Base-by-base conservation (phyloP, 2,797 vertebrate species). In the Pitangus sulphuratus region DNA sequence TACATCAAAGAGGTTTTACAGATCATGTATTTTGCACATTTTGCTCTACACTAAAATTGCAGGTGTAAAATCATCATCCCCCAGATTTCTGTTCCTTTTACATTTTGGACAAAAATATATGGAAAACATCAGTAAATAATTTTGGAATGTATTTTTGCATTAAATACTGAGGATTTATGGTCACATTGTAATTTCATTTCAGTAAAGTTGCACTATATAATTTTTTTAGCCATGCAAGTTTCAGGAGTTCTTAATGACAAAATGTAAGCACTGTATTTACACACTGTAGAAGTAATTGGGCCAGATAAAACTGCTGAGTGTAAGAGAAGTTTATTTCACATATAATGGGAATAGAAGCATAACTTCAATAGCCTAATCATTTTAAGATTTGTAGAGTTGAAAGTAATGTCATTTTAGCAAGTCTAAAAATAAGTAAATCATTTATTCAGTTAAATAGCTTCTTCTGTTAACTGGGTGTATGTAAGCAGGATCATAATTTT, bases 151-250 rank as follows among this genome's bases (percentile, higher is more conserved):
- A 37, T 93, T 91, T 93, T 79, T 48, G 33, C 48, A 37, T 17
- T 74, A 77, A 89, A 82, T 69, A 89, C 66, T 87, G 78, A 81
- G 92, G 78, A 95, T 95, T 93, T 95, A 88, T 16, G 15, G 3
- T 45, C 65, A 51, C 3, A 21, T 80, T 92, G 39, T 30, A 54
- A 68, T 91, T 95, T 90, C 16, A 66, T 62, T 91, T 93, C 21
- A 66, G 10, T 72, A 56, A 93, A 71, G 39, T 44, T 74, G 35
- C 6, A 21, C 21, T 62, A 16, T 1, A 2, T 68, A 71, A 3
- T 13, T 35, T 94, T 89, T 85, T 90, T 66, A 89, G 48, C 7
- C 37, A 42, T 24, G 8, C 12, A 35, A 30, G 39, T 90, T 65
- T 72, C 21, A 72, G 11, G 25, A 35, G 6, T 40, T 71, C 53